These are phyloP conservation scores for Melanerpes aurifrons DNA, from an alignment of 2,113 vertebrate species.

Conservation along the genomic window DNA sequence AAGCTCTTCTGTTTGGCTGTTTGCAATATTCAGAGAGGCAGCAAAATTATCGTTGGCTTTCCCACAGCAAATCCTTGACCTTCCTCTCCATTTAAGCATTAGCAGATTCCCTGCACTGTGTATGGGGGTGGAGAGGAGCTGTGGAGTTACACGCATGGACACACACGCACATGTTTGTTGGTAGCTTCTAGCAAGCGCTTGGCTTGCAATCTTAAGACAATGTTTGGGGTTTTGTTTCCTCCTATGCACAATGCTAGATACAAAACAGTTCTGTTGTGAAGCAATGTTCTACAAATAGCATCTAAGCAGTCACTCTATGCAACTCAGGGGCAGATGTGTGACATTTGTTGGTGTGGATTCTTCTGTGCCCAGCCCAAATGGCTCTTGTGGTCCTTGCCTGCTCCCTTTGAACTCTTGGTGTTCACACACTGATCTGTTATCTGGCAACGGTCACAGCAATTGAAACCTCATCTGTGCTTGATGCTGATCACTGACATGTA, in stretches of 20 bases:
- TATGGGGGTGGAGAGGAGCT: not conserved
- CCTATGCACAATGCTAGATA: not conserved
- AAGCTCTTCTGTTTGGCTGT: not conserved
- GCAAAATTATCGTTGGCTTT: conserved; percentile 25
- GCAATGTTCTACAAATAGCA: not conserved
- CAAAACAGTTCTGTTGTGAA: not conserved
- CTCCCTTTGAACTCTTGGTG: rapidly evolving
- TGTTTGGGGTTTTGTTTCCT: not conserved
- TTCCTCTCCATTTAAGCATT: conserved; percentile 20
- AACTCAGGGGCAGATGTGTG: not conserved
- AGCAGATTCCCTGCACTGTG: not conserved
- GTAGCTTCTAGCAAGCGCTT: not conserved
- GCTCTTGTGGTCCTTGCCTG: not conserved
- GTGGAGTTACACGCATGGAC: not conserved
- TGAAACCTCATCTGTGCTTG: not conserved
- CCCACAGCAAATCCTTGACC: conserved; percentile 33
- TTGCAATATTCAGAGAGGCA: conserved; percentile 10
- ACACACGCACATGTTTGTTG: not conserved
- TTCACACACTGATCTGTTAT: not conserved
- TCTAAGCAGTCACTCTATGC: not conserved
- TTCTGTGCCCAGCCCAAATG: not conserved
- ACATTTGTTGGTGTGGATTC: not conserved
- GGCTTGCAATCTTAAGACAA: not conserved
- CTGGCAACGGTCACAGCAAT: not conserved
- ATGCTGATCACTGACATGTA: not conserved